These are phyloP conservation scores for Aporophyla lueneburgensis DNA, from an alignment of 2,888 invertebrate species.

Conservation along the genomic window DNA sequence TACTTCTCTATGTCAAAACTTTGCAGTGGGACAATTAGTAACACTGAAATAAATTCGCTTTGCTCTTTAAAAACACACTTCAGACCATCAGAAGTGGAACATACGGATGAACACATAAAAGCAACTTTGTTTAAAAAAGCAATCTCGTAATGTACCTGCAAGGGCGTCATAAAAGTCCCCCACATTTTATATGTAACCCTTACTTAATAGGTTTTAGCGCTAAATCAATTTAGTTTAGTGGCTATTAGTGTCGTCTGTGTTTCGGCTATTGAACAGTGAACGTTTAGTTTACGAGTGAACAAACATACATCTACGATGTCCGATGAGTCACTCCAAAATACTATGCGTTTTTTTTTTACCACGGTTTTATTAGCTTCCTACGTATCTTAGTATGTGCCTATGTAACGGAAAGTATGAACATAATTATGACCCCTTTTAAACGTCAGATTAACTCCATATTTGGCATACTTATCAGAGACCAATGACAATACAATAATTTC, in stretches of 20 bases:
- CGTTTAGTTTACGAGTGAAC: neutral
- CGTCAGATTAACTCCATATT: too few species aligned
- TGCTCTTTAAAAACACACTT: neutral
- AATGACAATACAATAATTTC: too few species aligned
- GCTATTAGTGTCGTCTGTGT: constrained; percentile 13
- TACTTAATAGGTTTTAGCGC: constrained; percentile 9
- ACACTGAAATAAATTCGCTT: neutral
- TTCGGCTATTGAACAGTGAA: constrained; percentile 6
- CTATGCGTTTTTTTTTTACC: too few species aligned
- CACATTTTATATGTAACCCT: constrained; percentile 23
- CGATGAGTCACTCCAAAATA: neutral
- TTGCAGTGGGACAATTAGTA: neutral
- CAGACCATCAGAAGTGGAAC: neutral
- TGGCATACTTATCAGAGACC: too few species aligned
- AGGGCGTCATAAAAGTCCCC: constrained; percentile 33
- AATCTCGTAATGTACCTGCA: constrained; percentile 54
- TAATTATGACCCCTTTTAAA: too few species aligned
- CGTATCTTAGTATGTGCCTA: too few species aligned
- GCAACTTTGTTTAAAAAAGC: constrained; percentile 43
- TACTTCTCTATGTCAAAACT: neutral
- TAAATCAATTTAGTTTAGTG: constrained; percentile 47
- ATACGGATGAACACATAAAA: constrained; percentile 20
- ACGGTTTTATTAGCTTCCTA: too few species aligned
- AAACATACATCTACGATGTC: neutral
- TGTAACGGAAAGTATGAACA: too few species aligned